A percentile compares a stretch with the other conserved stretches of the same genome.
These are phyloP conservation scores for Idris sp. DNA, from an alignment of 1,140 invertebrate species.

Conservation along the genomic window DNA sequence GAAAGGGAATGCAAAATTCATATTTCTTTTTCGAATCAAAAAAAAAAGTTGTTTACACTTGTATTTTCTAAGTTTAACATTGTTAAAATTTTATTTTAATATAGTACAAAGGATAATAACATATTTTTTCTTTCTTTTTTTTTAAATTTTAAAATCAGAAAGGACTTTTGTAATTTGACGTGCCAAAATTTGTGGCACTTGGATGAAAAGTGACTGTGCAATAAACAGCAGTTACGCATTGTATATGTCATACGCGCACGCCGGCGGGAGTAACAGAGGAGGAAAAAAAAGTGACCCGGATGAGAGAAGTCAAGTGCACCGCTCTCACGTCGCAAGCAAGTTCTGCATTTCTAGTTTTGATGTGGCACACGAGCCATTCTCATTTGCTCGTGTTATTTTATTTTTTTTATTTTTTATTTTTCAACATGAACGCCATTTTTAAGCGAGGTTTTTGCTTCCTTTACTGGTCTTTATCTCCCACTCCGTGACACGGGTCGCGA, in stretches of 20 bases:
- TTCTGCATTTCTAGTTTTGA: conserved; percentile 58
- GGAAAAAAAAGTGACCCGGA: conserved; percentile 58
- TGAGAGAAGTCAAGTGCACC: conserved; percentile 57
- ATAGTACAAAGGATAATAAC: too few relatives aligned
- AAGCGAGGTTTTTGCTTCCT: conserved; percentile 20
- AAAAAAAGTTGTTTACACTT: too few relatives aligned
- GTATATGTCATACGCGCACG: conserved; percentile 41
- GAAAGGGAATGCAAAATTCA: too few relatives aligned
- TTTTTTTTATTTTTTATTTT: too few relatives aligned
- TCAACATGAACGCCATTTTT: too few relatives aligned
- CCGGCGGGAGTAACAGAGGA: too few relatives aligned
- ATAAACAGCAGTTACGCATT: conserved; percentile 54
- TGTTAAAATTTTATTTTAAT: too few relatives aligned
- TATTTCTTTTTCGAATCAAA: conserved; percentile 1
- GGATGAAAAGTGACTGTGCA: conserved; percentile 29
- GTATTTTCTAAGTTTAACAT: too few relatives aligned
- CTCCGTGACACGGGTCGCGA: conserved; percentile 24
- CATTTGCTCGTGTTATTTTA: conserved; percentile 27
- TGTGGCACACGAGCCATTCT: conserved; percentile 46
- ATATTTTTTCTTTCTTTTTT: too few relatives aligned
- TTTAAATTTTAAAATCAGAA: too few relatives aligned
- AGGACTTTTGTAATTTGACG: too few relatives aligned
- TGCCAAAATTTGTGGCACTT: conserved; percentile 28
- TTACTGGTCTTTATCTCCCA: conserved; percentile 17
- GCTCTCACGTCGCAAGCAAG: conserved; percentile 49